Percentiles rank a stretch among this genome's conserved stretches.
Conservation (phyloP, 2,113 vertebrate genomes). For the Todiramphus saurophagus region DNA sequence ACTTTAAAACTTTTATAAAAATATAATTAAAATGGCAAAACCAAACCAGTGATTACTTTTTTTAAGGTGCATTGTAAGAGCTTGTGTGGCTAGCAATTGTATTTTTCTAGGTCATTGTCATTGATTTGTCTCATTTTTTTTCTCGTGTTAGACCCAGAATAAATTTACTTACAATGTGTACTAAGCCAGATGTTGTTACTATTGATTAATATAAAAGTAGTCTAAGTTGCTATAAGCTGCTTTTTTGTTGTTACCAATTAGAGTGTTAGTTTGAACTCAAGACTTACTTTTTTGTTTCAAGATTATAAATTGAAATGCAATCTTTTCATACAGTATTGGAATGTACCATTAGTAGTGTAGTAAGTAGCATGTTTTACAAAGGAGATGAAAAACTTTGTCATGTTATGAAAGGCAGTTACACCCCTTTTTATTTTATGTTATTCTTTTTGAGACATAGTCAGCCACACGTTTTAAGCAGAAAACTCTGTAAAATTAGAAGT, state of each 20-base stretch:
- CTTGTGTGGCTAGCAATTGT: not conserved
- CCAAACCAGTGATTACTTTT: not conserved
- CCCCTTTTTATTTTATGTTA: not conserved
- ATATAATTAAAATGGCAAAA: not conserved
- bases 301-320: not conserved
- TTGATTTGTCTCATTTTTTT: not conserved
- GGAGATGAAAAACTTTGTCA: not conserved
- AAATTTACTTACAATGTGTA: not conserved
- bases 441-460: not conserved
- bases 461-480: not conserved
- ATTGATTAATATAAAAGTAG: not conserved
- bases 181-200: not conserved
- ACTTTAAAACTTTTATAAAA: not conserved
- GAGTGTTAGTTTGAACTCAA: not conserved
- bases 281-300: not conserved
- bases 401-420: not conserved
- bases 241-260: not conserved
- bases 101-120: not conserved
- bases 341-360: not conserved
- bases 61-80: not conserved
- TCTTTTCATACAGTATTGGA: not conserved
- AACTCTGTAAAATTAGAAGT: not conserved
- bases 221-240: not conserved
- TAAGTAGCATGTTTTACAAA: not conserved
- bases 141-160: not conserved